Conservation (phyloP, 2,888 invertebrate genomes). For the Camponotus fellah region DNA sequence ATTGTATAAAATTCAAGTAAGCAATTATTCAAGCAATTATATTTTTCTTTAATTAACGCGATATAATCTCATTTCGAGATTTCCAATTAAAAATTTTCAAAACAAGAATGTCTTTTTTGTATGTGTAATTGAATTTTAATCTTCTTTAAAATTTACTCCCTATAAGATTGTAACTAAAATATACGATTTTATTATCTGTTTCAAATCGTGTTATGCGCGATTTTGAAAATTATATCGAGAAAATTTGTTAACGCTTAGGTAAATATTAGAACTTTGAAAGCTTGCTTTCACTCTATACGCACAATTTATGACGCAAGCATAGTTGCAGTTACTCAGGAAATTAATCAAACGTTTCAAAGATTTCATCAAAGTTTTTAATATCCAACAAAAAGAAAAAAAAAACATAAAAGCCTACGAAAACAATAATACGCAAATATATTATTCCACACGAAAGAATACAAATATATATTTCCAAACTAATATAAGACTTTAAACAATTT, state of each 20-base stretch:
- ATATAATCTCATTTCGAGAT: too few species aligned
- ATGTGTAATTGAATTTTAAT: neutral
- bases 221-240: neutral
- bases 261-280: neutral
- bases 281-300: neutral
- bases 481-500: neutral
- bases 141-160: neutral
- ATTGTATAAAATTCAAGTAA: too few species aligned
- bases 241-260: neutral
- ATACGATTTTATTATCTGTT: neutral
- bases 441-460: neutral
- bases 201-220: neutral
- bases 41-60: too few species aligned
- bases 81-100: too few species aligned
- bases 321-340: neutral
- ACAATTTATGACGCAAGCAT: neutral
- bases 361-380: neutral
- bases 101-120: too few species aligned
- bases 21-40: too few species aligned
- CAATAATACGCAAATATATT: neutral
- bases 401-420: neutral
- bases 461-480: neutral
- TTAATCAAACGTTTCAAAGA: neutral
- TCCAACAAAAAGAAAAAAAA: neutral
- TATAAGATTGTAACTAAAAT: neutral